Evolutionary conservation across 2,113 vertebrate genomes (phyloP), one percentile per base, ranked within the genome.

Genomic region (Fregata magnificens): DNA sequence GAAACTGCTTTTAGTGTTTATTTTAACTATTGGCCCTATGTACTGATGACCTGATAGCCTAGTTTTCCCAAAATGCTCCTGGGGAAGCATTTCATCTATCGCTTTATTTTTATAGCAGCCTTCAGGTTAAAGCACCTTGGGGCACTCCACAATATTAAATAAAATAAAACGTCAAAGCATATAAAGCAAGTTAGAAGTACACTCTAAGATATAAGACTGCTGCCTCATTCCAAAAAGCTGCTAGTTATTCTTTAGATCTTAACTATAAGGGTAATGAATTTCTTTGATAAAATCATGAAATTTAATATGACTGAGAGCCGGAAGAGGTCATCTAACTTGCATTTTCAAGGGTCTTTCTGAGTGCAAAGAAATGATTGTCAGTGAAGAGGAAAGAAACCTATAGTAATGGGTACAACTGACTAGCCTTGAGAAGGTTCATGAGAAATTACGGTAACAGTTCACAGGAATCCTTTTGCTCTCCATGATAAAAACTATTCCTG

Each of bases 91-190:
- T 95, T 81, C 42, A 92, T 90, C 76, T 65, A 59, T 82, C 52
- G 53, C 47, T 90, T 92, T 34, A 86, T 93, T 95, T 95, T 91
- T 92, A 79, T 24, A 82, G 65, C 61, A 82, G 77, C 73, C 77
- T 89, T 71, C 62, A 82, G 65, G 88, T 82, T 79, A 89, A 82
- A 89, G 80, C 38, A 86, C 69, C 82, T 95, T 65, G 52, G 70
- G 40, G 72, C 63, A 95, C 45, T 45, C 36, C 76, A 50, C 38
- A 56, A 79, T 89, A 89, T 86, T 69, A 88, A 94, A 92, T 66
- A 90, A 93, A 96, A 94, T 80, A 82, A 95, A 95, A 82, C 1
- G 45, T 91, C 81, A 95, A 85, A 95, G 73, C 92, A 79, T 24
- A 65, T 72, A 85, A 84, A 72, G 38, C 25, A 47, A 77, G 71